phyloP scores from a whole-genome alignment of 2,113 vertebrate genomes.

The Holacanthus passer region DNA sequence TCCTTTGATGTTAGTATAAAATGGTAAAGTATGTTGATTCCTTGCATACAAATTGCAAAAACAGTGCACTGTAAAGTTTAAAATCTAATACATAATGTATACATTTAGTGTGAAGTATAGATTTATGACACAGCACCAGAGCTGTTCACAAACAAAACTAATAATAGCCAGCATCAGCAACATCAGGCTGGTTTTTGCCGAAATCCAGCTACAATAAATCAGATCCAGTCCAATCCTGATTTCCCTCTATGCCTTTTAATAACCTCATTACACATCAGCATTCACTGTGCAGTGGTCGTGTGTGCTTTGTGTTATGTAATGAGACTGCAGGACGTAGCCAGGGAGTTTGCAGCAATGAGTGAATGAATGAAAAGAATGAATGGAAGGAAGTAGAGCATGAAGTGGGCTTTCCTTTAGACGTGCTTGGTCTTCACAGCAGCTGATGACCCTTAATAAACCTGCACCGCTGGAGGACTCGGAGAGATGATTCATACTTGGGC shows the following conservation, averaged over 20 bases:
- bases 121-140: not conserved
- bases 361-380: constrained; percentile 26
- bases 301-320: constrained; percentile 31
- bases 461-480: not conserved
- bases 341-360: not conserved
- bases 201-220: not conserved
- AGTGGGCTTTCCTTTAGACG: not conserved
- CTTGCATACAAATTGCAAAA: not conserved
- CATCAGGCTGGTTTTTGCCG: not conserved
- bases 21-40: not conserved
- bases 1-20: not conserved
- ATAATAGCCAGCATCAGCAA: not conserved
- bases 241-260: constrained; percentile 9
- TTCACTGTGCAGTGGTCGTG: not conserved
- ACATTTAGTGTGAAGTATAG: not conserved
- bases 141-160: not conserved
- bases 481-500: not conserved
- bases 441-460: constrained; percentile 12
- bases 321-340: constrained; percentile 21
- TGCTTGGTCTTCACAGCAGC: not conserved
- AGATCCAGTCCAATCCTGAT: not conserved
- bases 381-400: constrained; percentile 19
- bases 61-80: not conserved
- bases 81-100: not conserved
- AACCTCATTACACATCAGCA: constrained; percentile 13